phyloP scores from a whole-genome alignment of 2,113 vertebrate genomes.

The Guaruba guarouba region DNA sequence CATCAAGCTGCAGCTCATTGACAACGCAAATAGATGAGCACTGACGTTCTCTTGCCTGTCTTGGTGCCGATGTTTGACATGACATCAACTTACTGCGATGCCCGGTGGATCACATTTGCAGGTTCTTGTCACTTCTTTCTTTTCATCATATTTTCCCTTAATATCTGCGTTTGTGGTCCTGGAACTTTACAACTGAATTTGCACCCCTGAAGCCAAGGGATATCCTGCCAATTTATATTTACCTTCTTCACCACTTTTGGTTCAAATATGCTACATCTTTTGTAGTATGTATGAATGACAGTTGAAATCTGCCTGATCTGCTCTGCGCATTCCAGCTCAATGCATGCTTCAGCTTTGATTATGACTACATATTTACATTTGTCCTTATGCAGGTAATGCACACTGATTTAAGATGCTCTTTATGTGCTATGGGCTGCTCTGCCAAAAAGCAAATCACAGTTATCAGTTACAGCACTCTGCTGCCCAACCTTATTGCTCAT shows the following conservation, averaged over 20 bases:
- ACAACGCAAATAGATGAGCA: neutral
- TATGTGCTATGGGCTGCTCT: neutral
- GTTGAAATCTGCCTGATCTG: neutral
- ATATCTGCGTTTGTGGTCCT: neutral
- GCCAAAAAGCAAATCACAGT: neutral
- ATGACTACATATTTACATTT: neutral
- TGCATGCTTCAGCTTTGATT: neutral
- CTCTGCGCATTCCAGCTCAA: neutral
- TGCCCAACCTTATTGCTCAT: neutral
- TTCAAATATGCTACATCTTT: neutral
- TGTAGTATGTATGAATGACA: neutral
- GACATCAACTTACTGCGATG: neutral
- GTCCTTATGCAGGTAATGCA: neutral
- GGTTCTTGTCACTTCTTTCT: neutral
- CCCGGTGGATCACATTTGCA: neutral
- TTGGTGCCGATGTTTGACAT: neutral
- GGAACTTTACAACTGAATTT: neutral
- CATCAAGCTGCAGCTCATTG: neutral
- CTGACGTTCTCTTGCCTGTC: neutral
- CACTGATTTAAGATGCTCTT: neutral
- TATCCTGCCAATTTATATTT: neutral
- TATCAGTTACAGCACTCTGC: neutral
- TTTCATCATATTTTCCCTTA: neutral
- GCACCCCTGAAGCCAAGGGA: neutral
- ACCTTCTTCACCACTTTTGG: neutral